Conservation (phyloP, 2,797 vertebrate species). For the Alauda arvensis region DNA sequence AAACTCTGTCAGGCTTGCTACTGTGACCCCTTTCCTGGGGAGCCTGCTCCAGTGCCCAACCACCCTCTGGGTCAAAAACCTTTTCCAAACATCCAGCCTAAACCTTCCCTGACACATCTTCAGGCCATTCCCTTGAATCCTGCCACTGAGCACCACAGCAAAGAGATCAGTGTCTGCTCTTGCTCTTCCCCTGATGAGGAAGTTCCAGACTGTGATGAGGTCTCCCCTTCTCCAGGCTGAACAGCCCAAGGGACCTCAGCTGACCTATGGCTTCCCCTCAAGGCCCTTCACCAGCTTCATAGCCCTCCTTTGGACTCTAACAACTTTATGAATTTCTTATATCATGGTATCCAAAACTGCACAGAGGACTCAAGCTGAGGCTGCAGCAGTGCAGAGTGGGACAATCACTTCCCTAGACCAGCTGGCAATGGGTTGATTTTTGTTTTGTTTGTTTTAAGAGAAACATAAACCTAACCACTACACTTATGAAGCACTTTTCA, state of each 20-base stretch:
- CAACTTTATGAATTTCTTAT: not conserved
- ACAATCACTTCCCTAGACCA: not conserved
- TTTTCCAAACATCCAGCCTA: not conserved
- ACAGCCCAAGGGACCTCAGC: not conserved
- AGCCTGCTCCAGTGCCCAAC: not conserved
- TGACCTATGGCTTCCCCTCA: not conserved
- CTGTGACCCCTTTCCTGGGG: not conserved
- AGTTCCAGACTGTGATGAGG: accelerated
- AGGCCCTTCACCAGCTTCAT: accelerated
- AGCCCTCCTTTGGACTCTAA: not conserved
- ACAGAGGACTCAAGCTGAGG: not conserved
- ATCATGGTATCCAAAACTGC: not conserved
- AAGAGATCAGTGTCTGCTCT: not conserved
- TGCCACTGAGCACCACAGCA: not conserved
- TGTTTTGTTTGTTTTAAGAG: not conserved
- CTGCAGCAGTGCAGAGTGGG: accelerated
- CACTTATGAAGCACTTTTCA: not conserved
- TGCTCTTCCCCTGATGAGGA: not conserved
- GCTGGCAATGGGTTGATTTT: not conserved
- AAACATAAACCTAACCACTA: not conserved
- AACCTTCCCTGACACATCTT: not conserved
- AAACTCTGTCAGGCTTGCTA: no score
- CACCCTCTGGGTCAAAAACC: not conserved
- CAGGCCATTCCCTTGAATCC: not conserved
- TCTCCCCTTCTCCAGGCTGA: not conserved